Conservation (phyloP, 2,888 invertebrate genomes). For the Xestia c-nigrum region DNA sequence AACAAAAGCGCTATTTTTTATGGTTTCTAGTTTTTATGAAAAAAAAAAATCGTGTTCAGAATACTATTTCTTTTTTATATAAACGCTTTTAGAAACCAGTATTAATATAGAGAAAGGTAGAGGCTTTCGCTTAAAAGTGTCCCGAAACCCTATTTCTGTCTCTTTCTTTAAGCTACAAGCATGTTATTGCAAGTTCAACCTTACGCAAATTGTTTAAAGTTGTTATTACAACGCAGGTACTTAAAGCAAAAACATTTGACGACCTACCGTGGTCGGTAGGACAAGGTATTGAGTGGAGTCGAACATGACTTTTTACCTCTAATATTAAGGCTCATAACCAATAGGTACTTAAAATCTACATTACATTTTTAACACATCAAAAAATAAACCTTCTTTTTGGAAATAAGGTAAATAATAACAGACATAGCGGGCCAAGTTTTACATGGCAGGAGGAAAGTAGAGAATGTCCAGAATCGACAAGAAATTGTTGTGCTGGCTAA, state of each 20-base stretch:
- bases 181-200: too few relatives aligned
- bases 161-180: too few relatives aligned
- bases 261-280: too few relatives aligned
- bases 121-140: too few relatives aligned
- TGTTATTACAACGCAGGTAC: too few relatives aligned
- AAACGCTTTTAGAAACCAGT: neutral
- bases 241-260: too few relatives aligned
- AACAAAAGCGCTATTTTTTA: neutral
- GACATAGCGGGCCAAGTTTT: neutral
- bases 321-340: neutral
- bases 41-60: neutral
- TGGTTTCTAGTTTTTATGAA: neutral
- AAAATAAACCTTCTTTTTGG: neutral
- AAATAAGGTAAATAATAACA: neutral
- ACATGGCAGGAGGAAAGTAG: neutral
- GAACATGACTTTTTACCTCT: too few relatives aligned
- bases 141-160: too few relatives aligned
- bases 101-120: neutral
- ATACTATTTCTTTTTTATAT: neutral
- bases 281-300: too few relatives aligned
- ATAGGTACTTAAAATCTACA: slow-evolving; percentile 3
- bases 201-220: too few relatives aligned
- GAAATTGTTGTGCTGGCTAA: neutral
- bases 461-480: neutral
- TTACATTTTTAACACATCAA: neutral